phyloP scores from a whole-genome alignment of 2,888 invertebrate genomes.

The Hyalella azteca region DNA sequence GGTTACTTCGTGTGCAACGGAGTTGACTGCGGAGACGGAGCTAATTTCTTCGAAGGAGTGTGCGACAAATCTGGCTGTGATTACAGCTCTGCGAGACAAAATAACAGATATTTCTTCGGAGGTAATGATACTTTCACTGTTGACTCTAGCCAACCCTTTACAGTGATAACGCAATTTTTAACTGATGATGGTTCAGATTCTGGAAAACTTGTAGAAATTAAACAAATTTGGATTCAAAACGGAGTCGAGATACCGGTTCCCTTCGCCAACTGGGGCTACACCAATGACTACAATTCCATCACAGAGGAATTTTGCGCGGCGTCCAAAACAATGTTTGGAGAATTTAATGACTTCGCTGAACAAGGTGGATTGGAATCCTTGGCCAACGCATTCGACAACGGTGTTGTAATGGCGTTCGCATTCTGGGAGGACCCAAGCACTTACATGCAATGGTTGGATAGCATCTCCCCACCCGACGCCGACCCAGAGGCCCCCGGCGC shows the following conservation, averaged over 20 bases:
- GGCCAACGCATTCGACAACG: neutral
- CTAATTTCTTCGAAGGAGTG: constrained; percentile 53
- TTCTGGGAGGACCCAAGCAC: neutral
- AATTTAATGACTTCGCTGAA: constrained; percentile 17
- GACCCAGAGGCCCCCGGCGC: constrained; percentile 51
- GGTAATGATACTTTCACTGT: constrained; percentile 46
- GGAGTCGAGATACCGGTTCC: constrained; percentile 49
- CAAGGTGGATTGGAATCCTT: neutral
- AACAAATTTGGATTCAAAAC: constrained; percentile 51
- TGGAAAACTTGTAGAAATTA: constrained; percentile 55
- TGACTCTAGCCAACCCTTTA: constrained; percentile 46
- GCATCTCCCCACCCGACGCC: constrained; percentile 9
- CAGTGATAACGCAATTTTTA: constrained; percentile 57
- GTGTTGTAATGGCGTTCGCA: neutral
- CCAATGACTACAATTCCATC: constrained; percentile 1
- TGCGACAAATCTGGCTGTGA: constrained; percentile 59
- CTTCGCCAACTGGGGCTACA: neutral
- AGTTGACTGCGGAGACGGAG: constrained; percentile 54
- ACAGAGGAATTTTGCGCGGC: neutral
- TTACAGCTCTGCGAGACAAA: constrained; percentile 48
- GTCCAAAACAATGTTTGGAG: constrained; percentile 3
- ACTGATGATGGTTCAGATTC: constrained; percentile 54
- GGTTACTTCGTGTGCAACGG: constrained; percentile 50
- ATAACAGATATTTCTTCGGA: constrained; percentile 44
- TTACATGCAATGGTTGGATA: constrained; percentile 26